phyloP scores from a whole-genome alignment of 2,113 vertebrate species.

The Pelecanoides urinatrix region DNA sequence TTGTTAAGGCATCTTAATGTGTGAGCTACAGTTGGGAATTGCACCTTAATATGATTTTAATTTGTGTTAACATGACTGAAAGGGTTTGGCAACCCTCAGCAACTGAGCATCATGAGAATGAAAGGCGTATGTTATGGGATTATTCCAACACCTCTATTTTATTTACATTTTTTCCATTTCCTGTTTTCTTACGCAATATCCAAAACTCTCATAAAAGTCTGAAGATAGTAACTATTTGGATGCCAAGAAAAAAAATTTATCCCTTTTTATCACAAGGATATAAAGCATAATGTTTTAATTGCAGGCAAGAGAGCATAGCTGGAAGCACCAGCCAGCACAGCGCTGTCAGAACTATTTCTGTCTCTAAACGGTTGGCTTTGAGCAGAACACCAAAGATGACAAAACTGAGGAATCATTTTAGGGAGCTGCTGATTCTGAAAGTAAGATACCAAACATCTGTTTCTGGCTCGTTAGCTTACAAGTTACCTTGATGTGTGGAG shows the following conservation, averaged over 20 bases:
- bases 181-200: background rate
- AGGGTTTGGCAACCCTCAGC: background rate
- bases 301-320: background rate
- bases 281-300: constrained; percentile 18
- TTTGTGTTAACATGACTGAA: background rate
- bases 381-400: constrained; percentile 24
- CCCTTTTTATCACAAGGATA: background rate
- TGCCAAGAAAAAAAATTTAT: background rate
- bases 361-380: background rate
- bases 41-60: background rate
- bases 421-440: background rate
- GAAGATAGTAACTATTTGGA: background rate
- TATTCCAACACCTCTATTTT: background rate
- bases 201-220: background rate
- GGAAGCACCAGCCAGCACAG: background rate
- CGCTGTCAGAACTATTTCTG: background rate
- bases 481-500: background rate
- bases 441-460: constrained; percentile 17
- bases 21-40: background rate
- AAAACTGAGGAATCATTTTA: constrained; percentile 13
- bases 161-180: background rate
- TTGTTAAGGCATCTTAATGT: background rate
- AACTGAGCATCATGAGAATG: background rate
- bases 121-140: background rate
- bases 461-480: background rate